Evolutionary conservation across 2,113 vertebrate genomes (phyloP).

Genomic region (Hystrix brachyura): DNA sequence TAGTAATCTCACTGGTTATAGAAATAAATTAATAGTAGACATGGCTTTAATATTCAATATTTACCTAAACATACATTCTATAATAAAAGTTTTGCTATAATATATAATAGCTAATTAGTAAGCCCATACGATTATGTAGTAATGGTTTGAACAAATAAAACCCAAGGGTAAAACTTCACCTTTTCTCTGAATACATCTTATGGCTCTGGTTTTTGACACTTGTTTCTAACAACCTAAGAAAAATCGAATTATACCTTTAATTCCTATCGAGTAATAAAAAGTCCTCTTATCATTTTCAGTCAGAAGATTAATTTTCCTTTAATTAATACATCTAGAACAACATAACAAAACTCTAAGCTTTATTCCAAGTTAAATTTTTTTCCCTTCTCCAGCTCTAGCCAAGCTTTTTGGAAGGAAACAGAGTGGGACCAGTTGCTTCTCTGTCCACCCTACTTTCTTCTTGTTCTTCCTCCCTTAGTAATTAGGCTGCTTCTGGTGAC

Average conservation of each 20-base stretch:
- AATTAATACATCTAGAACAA: not conserved
- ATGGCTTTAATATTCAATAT: not conserved
- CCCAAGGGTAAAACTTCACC: not conserved
- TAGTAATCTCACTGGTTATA: not conserved
- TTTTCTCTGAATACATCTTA: not conserved
- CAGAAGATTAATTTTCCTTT: not conserved
- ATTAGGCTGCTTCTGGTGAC: not conserved
- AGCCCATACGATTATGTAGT: not conserved
- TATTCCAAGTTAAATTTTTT: not conserved
- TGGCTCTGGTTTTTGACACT: not conserved
- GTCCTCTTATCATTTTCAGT: not conserved
- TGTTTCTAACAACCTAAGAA: not conserved
- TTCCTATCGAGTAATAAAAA: not conserved
- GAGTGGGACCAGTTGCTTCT: not conserved
- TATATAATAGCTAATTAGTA: not conserved
- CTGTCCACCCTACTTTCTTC: not conserved
- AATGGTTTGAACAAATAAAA: not conserved
- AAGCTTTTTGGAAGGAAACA: not conserved
- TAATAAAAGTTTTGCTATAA: not conserved
- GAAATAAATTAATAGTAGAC: not conserved
- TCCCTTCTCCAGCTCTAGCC: not conserved
- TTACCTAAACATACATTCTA: not conserved
- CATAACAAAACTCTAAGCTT: not conserved
- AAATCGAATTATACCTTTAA: not conserved
- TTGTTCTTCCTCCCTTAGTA: not conserved